Evolutionary conservation across 1,140 invertebrate genomes (phyloP).

Genomic region (Brachionus rotundiformis): DNA sequence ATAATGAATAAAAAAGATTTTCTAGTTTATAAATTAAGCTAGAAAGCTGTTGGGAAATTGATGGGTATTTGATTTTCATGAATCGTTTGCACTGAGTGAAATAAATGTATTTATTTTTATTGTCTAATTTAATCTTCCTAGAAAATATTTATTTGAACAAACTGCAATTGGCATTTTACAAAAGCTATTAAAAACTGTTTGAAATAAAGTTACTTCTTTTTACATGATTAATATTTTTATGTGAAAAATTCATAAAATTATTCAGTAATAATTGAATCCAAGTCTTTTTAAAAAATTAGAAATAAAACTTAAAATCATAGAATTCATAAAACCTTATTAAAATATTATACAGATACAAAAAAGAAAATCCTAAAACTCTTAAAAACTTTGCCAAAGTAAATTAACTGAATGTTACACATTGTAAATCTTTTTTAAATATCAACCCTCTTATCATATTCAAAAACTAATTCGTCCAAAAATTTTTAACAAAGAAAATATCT

Average conservation of each 20-base stretch:
- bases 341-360: too few species aligned
- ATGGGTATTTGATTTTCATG: background rate
- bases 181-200: background rate
- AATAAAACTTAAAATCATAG: too few species aligned
- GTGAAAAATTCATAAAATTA: too few species aligned
- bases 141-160: background rate
- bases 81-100: background rate
- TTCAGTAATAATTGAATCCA: too few species aligned
- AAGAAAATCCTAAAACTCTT: too few species aligned
- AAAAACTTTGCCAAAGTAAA: background rate
- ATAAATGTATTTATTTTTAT: background rate
- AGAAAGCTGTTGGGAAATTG: background rate
- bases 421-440: background rate
- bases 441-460: slow-evolving; percentile 1
- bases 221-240: too few species aligned
- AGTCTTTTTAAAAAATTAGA: too few species aligned
- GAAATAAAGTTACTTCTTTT: too few species aligned
- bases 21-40: slow-evolving; percentile 12
- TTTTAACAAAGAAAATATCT: background rate
- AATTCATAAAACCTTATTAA: too few species aligned
- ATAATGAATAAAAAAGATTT: background rate
- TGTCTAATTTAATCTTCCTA: background rate
- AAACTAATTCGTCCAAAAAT: background rate
- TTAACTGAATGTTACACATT: background rate
- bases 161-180: background rate